These are phyloP conservation scores for Medauroidea extradentata DNA, from an alignment of 1,140 invertebrate species.

Conservation along the genomic window DNA sequence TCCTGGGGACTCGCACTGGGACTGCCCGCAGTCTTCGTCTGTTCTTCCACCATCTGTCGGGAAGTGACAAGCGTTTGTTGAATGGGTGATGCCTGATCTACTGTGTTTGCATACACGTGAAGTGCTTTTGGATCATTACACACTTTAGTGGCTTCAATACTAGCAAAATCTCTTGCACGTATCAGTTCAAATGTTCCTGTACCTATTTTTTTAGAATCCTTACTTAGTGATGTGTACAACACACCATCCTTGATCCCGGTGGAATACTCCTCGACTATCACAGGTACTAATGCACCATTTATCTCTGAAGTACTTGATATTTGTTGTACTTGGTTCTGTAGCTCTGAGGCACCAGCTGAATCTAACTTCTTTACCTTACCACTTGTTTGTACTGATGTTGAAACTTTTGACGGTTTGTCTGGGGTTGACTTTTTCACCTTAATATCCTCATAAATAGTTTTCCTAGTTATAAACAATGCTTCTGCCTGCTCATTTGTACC, in stretches of 20 bases:
- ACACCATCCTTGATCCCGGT: slow-evolving; percentile 32
- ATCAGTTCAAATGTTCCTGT: slow-evolving; percentile 47
- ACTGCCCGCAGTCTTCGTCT: neutral
- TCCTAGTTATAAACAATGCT: slow-evolving; percentile 26
- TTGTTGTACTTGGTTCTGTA: too few species aligned
- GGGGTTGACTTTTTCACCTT: slow-evolving; percentile 26
- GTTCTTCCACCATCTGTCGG: neutral
- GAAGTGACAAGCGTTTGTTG: neutral
- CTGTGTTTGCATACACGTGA: slow-evolving; percentile 43
- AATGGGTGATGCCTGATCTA: slow-evolving; percentile 27
- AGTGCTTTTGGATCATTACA: slow-evolving; percentile 22
- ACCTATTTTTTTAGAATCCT: slow-evolving; percentile 24
- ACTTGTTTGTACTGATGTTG: slow-evolving; percentile 48
- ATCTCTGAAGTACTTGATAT: too few species aligned
- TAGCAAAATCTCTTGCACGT: slow-evolving; percentile 46
- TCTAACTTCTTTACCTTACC: too few species aligned
- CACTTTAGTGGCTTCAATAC: slow-evolving; percentile 44
- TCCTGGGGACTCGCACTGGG: too few species aligned
- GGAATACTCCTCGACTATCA: slow-evolving; percentile 24
- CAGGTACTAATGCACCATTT: slow-evolving; percentile 15
- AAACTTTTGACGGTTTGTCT: slow-evolving; percentile 42
- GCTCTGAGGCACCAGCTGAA: too few species aligned
- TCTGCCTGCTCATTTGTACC: slow-evolving; percentile 19
- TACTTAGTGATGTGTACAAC: slow-evolving; percentile 32
- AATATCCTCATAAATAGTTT: slow-evolving; percentile 29